Conservation (phyloP, 2,888 invertebrate genomes). For the Tinea pellionella region DNA sequence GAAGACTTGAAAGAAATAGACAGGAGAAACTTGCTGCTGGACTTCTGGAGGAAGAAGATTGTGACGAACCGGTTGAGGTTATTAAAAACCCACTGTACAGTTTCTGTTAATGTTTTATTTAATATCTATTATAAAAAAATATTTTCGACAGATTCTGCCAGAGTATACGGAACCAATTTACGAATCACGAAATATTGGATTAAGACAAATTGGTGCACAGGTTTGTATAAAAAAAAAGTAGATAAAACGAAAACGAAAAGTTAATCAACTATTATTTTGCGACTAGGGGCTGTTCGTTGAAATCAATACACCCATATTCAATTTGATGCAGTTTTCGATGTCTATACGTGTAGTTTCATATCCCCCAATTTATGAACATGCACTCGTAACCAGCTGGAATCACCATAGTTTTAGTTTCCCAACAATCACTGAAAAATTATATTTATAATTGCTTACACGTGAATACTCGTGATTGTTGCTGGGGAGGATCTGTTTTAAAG, state of each 20-base stretch:
- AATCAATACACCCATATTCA: too few species aligned
- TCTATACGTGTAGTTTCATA: slow-evolving; percentile 34
- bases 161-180: slow-evolving; percentile 48
- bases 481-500: too few species aligned
- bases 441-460: too few species aligned
- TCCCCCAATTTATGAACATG: slow-evolving; percentile 70
- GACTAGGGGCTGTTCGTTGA: too few species aligned
- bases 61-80: slow-evolving; percentile 38
- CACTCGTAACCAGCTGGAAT: slow-evolving; percentile 79
- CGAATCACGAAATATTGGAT: slow-evolving; percentile 32
- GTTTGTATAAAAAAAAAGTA: slow-evolving; percentile 22
- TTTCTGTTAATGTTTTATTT: background rate
- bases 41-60: slow-evolving; percentile 30
- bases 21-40: slow-evolving; percentile 23
- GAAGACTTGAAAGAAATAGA: slow-evolving; percentile 36
- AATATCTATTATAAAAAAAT: background rate
- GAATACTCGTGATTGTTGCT: too few species aligned
- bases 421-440: slow-evolving; percentile 63
- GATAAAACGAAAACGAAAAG: background rate
- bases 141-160: slow-evolving; percentile 30
- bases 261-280: too few species aligned
- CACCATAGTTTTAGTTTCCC: slow-evolving; percentile 74
- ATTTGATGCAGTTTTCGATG: background rate
- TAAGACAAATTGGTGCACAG: slow-evolving; percentile 44
- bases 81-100: background rate